phyloP scores from a whole-genome alignment of 2,888 invertebrate species.

The Sussaba pulchella region DNA sequence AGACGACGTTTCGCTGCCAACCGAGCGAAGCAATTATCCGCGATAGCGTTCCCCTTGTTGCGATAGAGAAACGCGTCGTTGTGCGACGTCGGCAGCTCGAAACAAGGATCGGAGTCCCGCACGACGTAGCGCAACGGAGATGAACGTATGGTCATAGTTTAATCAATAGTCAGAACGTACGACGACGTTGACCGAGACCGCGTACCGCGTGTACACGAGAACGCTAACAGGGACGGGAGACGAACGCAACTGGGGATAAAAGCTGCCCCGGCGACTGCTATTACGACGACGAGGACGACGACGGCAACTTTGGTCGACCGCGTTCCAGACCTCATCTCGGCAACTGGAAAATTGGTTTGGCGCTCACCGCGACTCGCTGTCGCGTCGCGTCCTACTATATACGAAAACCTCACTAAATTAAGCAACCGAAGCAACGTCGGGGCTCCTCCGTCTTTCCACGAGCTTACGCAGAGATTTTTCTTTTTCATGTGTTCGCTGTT shows the following conservation, averaged over 20 bases:
- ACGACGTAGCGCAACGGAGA: constrained; percentile 38
- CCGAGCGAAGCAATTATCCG: constrained; percentile 62
- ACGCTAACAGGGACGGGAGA: too few species aligned
- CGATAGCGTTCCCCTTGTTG: constrained; percentile 58
- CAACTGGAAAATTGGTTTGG: constrained; percentile 67
- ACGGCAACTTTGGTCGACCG: constrained; percentile 47
- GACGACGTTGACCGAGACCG: constrained; percentile 23
- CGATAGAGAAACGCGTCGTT: constrained; percentile 40
- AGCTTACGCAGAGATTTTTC: background rate
- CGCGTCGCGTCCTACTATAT: background rate
- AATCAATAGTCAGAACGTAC: constrained; percentile 66
- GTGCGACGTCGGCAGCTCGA: constrained; percentile 23
- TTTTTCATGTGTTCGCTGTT: background rate
- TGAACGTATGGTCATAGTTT: constrained; percentile 61
- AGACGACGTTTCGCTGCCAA: background rate
- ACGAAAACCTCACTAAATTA: constrained; percentile 18
- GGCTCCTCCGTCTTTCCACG: background rate
- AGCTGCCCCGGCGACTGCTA: constrained; percentile 34
- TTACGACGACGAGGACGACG: constrained; percentile 42
- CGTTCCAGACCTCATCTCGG: constrained; percentile 56
- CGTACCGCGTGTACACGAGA: constrained; percentile 11
- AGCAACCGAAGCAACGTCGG: background rate
- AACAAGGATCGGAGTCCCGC: constrained; percentile 29
- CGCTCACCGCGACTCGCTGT: constrained; percentile 43
- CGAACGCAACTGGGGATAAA: constrained; percentile 45